Evolutionary conservation across 2,797 vertebrate genomes (phyloP).

Genomic region (Saxicola maurus): DNA sequence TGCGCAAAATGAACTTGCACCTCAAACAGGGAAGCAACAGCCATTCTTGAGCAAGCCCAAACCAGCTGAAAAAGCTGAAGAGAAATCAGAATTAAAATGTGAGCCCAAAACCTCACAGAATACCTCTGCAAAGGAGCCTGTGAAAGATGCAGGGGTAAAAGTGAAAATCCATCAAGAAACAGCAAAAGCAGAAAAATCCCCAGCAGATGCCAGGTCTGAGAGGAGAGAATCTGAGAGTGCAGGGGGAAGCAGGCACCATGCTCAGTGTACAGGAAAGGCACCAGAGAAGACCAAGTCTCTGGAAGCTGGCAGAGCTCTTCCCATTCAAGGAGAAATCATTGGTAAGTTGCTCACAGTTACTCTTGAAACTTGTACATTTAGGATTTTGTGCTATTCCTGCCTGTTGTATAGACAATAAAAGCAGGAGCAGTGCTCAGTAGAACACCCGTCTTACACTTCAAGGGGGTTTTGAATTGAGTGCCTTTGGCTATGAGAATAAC

Average conservation of each 20-base stretch:
- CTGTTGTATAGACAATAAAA: background rate
- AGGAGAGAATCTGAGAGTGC: background rate
- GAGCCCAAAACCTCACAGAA: background rate
- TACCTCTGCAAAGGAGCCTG: background rate
- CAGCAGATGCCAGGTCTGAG: background rate
- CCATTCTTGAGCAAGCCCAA: background rate
- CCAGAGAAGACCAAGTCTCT: background rate
- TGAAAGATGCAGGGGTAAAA: background rate
- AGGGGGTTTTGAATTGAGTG: background rate
- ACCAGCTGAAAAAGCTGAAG: background rate
- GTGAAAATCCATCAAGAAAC: conserved; percentile 4
- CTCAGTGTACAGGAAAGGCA: background rate
- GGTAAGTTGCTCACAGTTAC: conserved; percentile 17
- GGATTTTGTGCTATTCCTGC: background rate
- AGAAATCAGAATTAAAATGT: background rate
- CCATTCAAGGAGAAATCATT: background rate
- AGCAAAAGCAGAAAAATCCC: background rate
- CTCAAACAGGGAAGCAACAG: background rate
- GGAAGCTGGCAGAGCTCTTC: background rate
- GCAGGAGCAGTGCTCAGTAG: background rate
- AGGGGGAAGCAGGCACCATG: background rate
- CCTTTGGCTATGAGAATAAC: background rate
- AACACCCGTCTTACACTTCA: background rate
- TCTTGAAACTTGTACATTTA: background rate
- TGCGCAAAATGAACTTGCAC: background rate